Base-by-base conservation (phyloP, 1,140 invertebrate species). In the Temnothorax longispinosus region DNA sequence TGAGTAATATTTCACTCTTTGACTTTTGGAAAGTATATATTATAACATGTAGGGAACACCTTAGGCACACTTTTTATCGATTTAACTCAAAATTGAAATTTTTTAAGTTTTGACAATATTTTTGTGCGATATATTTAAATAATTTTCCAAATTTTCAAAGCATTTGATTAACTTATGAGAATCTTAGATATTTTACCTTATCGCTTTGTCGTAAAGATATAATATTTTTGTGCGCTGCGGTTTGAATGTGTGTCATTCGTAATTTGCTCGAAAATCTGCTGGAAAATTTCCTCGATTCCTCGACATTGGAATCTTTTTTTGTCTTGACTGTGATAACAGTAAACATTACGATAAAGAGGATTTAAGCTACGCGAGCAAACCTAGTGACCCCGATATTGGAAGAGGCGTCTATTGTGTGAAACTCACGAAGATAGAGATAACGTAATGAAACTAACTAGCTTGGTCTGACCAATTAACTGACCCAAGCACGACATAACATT, bases 381-480 rank as follows among this genome's bases (percentile, higher is more conserved):
- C 91, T 89, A 90, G 85, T 94, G 92, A 92, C 93, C 92, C 90
- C 92, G 87, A 92, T 93, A 89, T 65, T 87, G 71, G 60, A 84
- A 69, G 91, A 89, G 89, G 21, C 81, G 64, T 92, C 91, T 76
- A 94, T 94, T 94, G 93, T 94, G 85, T 71, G 84, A 92, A 91
- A 91, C 87, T 71, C 85, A 91, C 94, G 94, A 94, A 94, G 93
- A 94, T 92, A 88, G 93, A 93, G 90, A 91, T 88, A 94, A 94
- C 94, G 80, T 94, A 94, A 94, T 94, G 93, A 94, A 93, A 94
- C 93, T 94, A 94, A 94, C 93, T 92, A 91, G 91, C 93, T 92
- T 90, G 91, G 88, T 92, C 90, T 92, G 90, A 91, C 87, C 93
- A 94, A 94, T 94, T 94, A 94, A 94, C 89, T 78, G 90, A 89